Evolutionary conservation across 2,113 vertebrate species (phyloP), one percentile per base, ranked within the genome.

Genomic region (Dissostichus mawsoni): DNA sequence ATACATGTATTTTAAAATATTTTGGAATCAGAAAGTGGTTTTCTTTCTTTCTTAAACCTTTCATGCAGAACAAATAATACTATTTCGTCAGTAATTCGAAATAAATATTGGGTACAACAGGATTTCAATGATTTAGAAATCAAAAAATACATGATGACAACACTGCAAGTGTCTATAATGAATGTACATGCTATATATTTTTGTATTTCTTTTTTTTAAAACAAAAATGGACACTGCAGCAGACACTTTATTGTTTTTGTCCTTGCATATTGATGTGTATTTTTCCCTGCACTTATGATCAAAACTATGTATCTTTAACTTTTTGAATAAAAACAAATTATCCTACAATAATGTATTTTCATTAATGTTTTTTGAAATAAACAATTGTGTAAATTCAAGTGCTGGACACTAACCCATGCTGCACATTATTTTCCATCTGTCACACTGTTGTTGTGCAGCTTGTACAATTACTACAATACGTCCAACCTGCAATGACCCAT

Each of bases 161-260:
- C 51, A 59, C 18, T 45, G 20, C 51, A 48, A 6, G 51, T 25
- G 1, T 57, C 41, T 13, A 13, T 57, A 7, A 33, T 47, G 9
- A 9, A 48, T 25, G 33, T 57, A 20, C 13, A 72, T 25, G 3
- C 58, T 20, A 7, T 52, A 23, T 55, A 17, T 57, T 66, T 65
- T 33, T 14, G 69, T 29, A 29, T 4, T 29, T 29, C 29, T 29
- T 29, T 25, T 25, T 20, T 25, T 25, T 25, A 2, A 25, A 25
- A 14, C 23, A 56, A 76, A 75, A 75, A 55, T 33, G n/a, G 0
- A 45, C 11, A 29, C n/a, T 65, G 18, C 25, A 77, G 55, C 36
- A 29, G 0, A 8, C 29, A 20, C 16, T 13, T 4, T 17, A 17
- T 67, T 48, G 10, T 59, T 52, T 81, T n/a, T 45, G 5, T 41